Conservation (phyloP, 1,140 invertebrate genomes). For the Bombus pascuorum region DNA sequence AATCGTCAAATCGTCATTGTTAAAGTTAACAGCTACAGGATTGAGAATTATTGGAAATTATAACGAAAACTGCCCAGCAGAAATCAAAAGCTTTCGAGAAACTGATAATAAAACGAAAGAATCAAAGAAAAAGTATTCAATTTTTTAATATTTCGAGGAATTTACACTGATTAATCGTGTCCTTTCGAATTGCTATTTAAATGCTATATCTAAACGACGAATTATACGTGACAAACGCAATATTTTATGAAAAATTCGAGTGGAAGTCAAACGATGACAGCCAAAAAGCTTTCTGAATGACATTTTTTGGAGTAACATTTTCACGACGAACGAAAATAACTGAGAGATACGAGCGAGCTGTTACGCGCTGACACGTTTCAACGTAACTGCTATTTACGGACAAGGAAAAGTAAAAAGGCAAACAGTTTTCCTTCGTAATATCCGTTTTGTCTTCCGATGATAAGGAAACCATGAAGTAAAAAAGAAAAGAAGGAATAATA, state of each 20-base stretch:
- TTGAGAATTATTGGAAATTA: neutral
- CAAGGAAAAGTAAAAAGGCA: constrained; percentile 1
- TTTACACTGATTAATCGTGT: constrained; percentile 39
- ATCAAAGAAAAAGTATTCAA: constrained; percentile 42
- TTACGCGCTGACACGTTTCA: constrained; percentile 14
- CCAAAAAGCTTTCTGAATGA: constrained; percentile 17
- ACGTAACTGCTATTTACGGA: constrained; percentile 37
- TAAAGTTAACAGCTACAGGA: neutral
- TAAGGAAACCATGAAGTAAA: neutral
- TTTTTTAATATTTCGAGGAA: constrained; percentile 54
- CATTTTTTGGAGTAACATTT: constrained; percentile 11
- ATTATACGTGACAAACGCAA: neutral
- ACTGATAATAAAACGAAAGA: neutral
- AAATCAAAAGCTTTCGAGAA: constrained; percentile 53
- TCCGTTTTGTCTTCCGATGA: neutral
- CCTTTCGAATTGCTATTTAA: constrained; percentile 17
- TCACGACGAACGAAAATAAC: constrained; percentile 24
- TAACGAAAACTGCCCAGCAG: neutral
- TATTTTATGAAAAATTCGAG: constrained; percentile 15
- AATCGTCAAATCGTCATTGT: neutral
- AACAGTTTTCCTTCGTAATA: constrained; percentile 24
- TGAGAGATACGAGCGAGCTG: constrained; percentile 23
- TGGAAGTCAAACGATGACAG: neutral
- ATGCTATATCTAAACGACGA: constrained; percentile 31
- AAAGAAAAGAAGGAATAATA: neutral